Conservation (phyloP, 2,797 vertebrate genomes). For the Chromis chromis region DNA sequence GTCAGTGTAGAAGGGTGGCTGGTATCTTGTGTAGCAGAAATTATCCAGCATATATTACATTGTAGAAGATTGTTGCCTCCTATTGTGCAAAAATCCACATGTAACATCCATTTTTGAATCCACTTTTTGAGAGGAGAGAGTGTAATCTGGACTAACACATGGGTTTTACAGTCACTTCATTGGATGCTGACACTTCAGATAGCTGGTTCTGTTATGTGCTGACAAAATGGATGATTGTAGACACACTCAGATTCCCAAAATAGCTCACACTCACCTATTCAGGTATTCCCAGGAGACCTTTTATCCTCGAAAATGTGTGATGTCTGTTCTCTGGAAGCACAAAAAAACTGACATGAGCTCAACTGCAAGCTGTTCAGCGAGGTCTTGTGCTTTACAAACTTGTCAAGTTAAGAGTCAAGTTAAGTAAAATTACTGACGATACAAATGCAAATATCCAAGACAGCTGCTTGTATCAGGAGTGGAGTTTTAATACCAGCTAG, state of each 20-base stretch:
- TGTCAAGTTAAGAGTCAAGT: constrained; percentile 10
- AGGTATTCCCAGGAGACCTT: constrained; percentile 56
- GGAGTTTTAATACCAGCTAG: neutral
- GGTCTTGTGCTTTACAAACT: constrained; percentile 4
- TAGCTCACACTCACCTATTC: constrained; percentile 41
- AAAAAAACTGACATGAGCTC: neutral
- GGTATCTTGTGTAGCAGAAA: neutral
- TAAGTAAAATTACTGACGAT: neutral
- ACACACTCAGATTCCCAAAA: constrained; percentile 49
- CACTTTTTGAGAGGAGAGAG: constrained; percentile 1
- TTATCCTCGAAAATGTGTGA: constrained; percentile 46
- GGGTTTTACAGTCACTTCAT: neutral
- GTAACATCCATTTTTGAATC: constrained; percentile 2
- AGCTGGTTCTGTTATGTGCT: constrained; percentile 13
- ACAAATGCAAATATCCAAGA: neutral
- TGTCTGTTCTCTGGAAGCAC: constrained; percentile 45
- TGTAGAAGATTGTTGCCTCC: neutral
- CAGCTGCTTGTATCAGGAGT: neutral
- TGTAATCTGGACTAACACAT: neutral
- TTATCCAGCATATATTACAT: neutral
- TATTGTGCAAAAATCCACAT: neutral
- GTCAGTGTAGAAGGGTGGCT: neutral
- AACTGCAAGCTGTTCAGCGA: neutral
- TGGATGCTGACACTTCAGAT: constrained; percentile 51
- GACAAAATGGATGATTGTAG: constrained; percentile 45